Evolutionary conservation across 2,797 vertebrate genomes (phyloP), one percentile per base, ranked within the genome.

Genomic region (Monodelphis domestica): DNA sequence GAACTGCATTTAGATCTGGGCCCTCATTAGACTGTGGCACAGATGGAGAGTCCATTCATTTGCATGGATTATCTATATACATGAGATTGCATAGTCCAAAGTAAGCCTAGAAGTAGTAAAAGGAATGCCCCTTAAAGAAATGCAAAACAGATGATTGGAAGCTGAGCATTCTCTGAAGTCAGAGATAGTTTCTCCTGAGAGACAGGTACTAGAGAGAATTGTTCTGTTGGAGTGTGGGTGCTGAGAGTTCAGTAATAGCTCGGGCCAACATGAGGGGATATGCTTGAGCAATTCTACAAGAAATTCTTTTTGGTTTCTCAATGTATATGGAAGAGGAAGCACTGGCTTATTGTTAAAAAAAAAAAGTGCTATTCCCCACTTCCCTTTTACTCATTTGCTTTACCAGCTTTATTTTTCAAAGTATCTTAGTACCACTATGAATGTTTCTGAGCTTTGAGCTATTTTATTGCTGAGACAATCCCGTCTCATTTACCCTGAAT

Each of bases 301-400:
- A 29, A 33, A 90, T 54, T 12, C 11, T 17, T 53, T 56, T 51
- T 28, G 14, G 63, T 91, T 63, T 90, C 21, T 88, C 28, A 50
- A 4, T 52, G 6, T 17, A 10, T 87, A 53, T 11, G 88, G 26
- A 59, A 91, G n/a, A 52, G 89, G 87, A 89, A 90, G 87, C 4
- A 2, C 5, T 2, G 57, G 2, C 12, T 5, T 38, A n/a, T 30
- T 5, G 10, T 0, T 56, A 33, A 54, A n/a, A n/a, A n/a, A n/a
- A n/a, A n/a, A 26, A 24, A 4, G 1, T 14, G 38, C 6, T 59
- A 87, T n/a, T 38, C 89, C 90, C 93, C 92, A 89, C 89, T 55
- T 33, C n/a, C 87, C 87, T 90, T 94, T 53, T 45, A 45, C 52
- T 93, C 89, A 90, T 87, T 90, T n/a, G n/a, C n/a, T n/a, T 54